Evolutionary conservation across 2,113 vertebrate genomes (phyloP).

Genomic region (Phaethornis superciliosus): DNA sequence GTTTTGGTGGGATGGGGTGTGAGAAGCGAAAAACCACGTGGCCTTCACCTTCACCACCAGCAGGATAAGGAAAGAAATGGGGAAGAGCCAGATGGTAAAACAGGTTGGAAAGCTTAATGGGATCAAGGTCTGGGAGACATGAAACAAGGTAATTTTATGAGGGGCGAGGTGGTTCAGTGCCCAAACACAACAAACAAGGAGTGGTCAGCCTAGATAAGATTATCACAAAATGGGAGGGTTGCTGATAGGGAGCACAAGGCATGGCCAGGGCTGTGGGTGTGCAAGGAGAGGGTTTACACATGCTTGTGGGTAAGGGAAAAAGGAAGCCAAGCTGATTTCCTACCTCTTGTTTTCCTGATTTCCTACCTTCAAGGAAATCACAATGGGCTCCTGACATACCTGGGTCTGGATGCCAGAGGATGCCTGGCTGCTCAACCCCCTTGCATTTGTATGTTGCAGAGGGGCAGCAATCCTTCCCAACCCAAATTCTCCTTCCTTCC

Average conservation of each 20-base stretch:
- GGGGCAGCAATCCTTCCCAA: rapidly evolving
- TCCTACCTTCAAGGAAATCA: neutral
- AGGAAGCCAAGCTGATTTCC: neutral
- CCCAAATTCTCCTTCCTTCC: neutral
- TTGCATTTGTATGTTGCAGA: no score
- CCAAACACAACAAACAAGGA: conserved; percentile 56
- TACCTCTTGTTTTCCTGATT: no score
- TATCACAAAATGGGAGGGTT: conserved; percentile 16
- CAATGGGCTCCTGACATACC: rapidly evolving
- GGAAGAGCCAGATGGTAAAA: neutral
- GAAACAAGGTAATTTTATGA: conserved; percentile 47
- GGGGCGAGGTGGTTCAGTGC: conserved; percentile 48
- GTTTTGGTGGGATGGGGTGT: neutral
- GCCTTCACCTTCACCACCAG: neutral
- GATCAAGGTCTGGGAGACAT: conserved; percentile 57
- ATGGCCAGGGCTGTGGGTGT: neutral
- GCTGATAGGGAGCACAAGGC: conserved; percentile 7
- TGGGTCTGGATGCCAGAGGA: no score
- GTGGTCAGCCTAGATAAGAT: conserved; percentile 63
- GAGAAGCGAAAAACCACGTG: neutral
- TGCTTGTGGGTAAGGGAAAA: neutral
- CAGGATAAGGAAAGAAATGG: neutral
- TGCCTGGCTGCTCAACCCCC: no score
- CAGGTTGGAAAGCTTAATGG: neutral
- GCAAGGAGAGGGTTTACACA: neutral